Evolutionary conservation across 1,140 invertebrate genomes (phyloP), one percentile per base, ranked within the genome.

Genomic region (Leguminivora glycinivorella): DNA sequence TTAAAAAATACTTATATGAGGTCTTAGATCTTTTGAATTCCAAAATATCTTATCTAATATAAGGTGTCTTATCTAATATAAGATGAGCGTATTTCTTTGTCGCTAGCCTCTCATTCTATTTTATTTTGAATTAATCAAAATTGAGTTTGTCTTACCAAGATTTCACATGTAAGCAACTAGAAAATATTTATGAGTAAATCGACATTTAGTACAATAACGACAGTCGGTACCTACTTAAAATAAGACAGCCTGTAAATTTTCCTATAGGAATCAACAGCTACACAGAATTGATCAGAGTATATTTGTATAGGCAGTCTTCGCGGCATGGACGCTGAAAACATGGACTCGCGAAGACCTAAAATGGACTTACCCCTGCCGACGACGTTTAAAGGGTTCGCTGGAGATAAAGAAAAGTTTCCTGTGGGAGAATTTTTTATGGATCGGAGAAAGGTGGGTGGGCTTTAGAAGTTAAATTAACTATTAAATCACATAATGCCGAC

Each of bases 291-390:
- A 10, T 9, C 19, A 52, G 7, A 9, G 17, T 14, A 40, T 74
- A 43, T 69, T 68, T n/a, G 34, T 58, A 69, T 76, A 90, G 87
- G 85, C 58, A 81, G 69, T 66, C 73, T 88, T 70, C 81, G 86
- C 4, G 81, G 83, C 12, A 77, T 82, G 68, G 86, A 88, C 26
- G 72, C 70, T 29, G 86, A 88, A 17, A 88, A 87, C 70, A 82
- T 81, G 69, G 83, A 84, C n/a, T 79, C 82, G 73, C 74, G 81
- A 38, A 78, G 83, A 52, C 81, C 81, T 1, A 89, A 87, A 68
- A 76, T 90, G 47, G 86, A 90, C 9, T 85, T 91, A 29, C 88
- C 86, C 12, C 75, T 89, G 1, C 86, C 86, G 5, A 79, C 81
- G 0, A 82, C 83, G 4, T 60, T 91, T 2, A 85, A 82, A 58